Conservation (phyloP, 2,113 vertebrate species). For the Canis aureus region DNA sequence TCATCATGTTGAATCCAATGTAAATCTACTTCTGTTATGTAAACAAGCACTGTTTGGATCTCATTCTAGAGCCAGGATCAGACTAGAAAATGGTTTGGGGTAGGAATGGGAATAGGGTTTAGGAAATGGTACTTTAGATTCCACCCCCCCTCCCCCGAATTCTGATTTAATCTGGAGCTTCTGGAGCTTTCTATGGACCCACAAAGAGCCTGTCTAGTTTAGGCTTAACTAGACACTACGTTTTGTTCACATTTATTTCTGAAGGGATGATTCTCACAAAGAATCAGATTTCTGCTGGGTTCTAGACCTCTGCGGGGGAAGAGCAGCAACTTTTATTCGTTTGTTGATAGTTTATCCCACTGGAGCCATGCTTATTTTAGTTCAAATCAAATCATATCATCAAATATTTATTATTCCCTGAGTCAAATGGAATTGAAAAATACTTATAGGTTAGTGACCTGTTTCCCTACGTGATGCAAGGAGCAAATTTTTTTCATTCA, state of each 20-base stretch:
- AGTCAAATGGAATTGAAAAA: conserved; percentile 60
- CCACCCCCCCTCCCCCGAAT: neutral
- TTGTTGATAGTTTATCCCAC: neutral
- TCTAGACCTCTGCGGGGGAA: neutral
- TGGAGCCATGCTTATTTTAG: conserved; percentile 21
- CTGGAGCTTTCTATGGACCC: neutral
- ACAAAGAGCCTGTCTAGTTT: neutral
- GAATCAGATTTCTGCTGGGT: neutral
- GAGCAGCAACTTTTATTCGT: neutral
- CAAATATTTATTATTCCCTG: conserved; percentile 51
- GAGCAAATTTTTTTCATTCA: conserved; percentile 31
- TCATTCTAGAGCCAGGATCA: neutral
- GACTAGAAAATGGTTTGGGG: neutral
- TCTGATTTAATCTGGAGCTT: neutral
- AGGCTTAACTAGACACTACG: neutral
- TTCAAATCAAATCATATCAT: conserved; percentile 26
- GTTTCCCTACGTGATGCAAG: neutral
- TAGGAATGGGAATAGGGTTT: neutral
- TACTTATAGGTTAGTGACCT: neutral
- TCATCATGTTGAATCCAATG: neutral
- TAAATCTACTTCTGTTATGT: neutral
- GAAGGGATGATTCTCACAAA: neutral
- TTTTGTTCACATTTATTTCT: neutral
- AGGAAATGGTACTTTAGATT: neutral
- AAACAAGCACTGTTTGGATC: neutral